These are phyloP conservation scores for Pseudomyrmex sp. DNA, from an alignment of 1,140 invertebrate genomes.

Conservation along the genomic window DNA sequence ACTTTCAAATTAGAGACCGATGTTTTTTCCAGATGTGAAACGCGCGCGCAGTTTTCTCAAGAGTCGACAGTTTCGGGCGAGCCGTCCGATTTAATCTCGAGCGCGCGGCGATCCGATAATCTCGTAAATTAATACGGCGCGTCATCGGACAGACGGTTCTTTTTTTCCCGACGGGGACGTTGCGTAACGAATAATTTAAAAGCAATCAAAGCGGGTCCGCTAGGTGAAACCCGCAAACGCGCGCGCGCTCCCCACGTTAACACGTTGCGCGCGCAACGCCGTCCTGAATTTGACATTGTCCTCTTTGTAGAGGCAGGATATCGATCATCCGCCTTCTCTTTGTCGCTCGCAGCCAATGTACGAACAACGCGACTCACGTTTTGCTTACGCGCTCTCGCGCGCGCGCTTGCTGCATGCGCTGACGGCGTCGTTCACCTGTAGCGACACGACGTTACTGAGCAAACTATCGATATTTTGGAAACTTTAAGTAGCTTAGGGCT, in stretches of 20 bases:
- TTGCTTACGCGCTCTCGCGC: constrained; percentile 50
- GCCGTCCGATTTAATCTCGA: constrained; percentile 33
- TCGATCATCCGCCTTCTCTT: constrained; percentile 71
- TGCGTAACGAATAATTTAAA: constrained; percentile 61
- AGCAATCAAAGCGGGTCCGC: constrained; percentile 60
- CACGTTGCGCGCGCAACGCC: constrained; percentile 57
- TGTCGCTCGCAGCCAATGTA: constrained; percentile 52
- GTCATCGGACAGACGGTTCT: constrained; percentile 13
- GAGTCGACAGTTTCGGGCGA: constrained; percentile 18
- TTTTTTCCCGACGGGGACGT: constrained; percentile 50
- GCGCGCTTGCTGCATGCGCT: too few species aligned
- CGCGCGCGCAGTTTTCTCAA: constrained; percentile 1
- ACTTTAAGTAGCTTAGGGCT: constrained; percentile 42
- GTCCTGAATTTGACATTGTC: constrained; percentile 74
- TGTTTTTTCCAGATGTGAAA: background rate
- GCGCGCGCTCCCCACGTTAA: constrained; percentile 28
- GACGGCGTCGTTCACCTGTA: constrained; percentile 45
- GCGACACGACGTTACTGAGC: constrained; percentile 19
- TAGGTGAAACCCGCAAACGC: constrained; percentile 61
- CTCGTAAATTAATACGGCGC: constrained; percentile 47
- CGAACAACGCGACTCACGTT: constrained; percentile 65
- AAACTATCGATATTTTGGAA: constrained; percentile 55
- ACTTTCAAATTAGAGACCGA: background rate
- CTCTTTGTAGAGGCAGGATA: constrained; percentile 67
- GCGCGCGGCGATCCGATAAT: constrained; percentile 43